Base-by-base conservation (phyloP, 2,113 vertebrate genomes). In the Planiliza haematocheilus region DNA sequence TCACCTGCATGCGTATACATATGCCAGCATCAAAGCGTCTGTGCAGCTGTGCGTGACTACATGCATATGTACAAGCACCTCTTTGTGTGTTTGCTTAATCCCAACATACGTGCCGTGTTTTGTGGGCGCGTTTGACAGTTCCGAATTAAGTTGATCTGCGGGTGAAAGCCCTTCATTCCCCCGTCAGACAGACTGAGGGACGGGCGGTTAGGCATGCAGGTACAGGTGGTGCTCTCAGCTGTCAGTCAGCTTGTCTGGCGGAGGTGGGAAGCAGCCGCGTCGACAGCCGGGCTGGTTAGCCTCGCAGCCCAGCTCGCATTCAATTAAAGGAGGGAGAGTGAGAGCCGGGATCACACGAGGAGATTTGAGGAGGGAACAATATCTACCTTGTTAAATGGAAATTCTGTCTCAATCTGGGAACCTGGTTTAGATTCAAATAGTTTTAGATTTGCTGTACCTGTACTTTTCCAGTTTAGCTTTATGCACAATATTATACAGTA, bases 211-310 rank as follows among this genome's bases (percentile, higher is more conserved):
- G 58, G 64, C 45, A 13, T 37, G 45, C 21, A 69, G 43, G 68
- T 37, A 63, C 41, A 37, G 39, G 16, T 39, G 34, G 75, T 50
- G 48, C 42, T 39, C 50, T 57, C 59, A 43, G 69, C 55, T 70
- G 78, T 52, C 73, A 70, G 42, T 77, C 69, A 74, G 20, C 58
- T 52, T 76, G 72, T 76, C 73, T 56, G 48, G 49, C 30, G 48
- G 52, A n/a, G 50, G 7, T 34, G 8, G 43, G 43, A n/a, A 38
- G 41, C 51, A 39, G 60, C 52, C 2, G 7, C 8, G 0, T 8
- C 55, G 52, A 58, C 36, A 34, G 18, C 18, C 7, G 11, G 14
- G 37, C 20, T 46, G 0, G 14, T 62, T 74, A 43, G 12, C 65
- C 38, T 61, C 39, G 42, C 17, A 50, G 50, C 64, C 7, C 39